Percentiles rank a stretch among this genome's conserved stretches.
Conservation (phyloP, 2,113 vertebrate genomes). For the Triplophysa dalaica region DNA sequence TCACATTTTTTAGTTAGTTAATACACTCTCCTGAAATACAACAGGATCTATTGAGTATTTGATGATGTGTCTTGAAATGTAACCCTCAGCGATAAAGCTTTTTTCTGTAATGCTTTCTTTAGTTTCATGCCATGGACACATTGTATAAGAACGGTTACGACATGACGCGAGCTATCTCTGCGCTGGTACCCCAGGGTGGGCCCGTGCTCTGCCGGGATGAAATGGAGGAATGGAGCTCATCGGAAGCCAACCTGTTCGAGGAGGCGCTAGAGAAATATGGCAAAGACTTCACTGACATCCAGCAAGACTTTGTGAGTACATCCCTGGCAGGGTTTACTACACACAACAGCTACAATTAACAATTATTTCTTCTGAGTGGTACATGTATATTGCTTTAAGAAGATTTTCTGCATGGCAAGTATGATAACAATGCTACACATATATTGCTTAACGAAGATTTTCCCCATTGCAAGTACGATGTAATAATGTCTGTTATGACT, state of each 20-base stretch:
- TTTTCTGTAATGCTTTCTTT: neutral
- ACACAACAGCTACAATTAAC: neutral
- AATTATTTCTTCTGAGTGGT: constrained; percentile 14
- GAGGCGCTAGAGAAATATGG: constrained; percentile 97
- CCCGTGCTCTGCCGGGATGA: constrained; percentile 95
- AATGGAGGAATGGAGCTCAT: constrained; percentile 99
- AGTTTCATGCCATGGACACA: constrained; percentile 99
- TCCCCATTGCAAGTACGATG: neutral
- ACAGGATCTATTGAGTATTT: neutral
- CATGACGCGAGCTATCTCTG: constrained; percentile 93
- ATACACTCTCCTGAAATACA: neutral
- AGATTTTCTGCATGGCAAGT: neutral
- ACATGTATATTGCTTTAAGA: neutral
- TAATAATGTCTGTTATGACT: constrained; percentile 31
- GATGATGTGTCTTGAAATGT: neutral
- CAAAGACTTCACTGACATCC: constrained; percentile 98
- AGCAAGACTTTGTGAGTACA: constrained; percentile 95
- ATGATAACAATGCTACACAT: constrained; percentile 17
- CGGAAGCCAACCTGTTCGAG: constrained; percentile 95
- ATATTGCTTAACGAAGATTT: neutral
- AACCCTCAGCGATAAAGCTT: neutral
- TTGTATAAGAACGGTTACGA: constrained; percentile 91
- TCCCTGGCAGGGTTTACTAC: neutral
- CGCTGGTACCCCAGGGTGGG: constrained; percentile 96
- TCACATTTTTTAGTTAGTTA: neutral